Conservation (phyloP, 2,797 vertebrate species). For the Pelochelys cantorii region DNA sequence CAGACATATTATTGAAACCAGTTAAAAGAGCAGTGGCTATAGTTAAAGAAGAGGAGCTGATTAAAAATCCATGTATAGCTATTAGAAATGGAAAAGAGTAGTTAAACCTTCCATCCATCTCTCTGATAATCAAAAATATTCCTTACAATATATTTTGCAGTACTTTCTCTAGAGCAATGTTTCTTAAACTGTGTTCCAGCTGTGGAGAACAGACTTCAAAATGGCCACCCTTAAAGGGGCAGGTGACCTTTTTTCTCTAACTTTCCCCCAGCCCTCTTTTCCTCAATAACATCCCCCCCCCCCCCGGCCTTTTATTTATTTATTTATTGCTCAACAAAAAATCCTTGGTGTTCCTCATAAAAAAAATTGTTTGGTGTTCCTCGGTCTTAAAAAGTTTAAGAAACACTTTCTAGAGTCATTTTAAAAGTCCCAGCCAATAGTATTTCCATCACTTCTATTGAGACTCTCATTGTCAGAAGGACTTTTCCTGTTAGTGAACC, state of each 20-base stretch:
- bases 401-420: background rate
- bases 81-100: background rate
- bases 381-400: no score
- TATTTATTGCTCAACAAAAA: no score
- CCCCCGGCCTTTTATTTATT: no score
- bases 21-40: background rate
- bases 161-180: background rate
- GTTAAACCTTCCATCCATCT: background rate
- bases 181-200: no score
- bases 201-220: no score
- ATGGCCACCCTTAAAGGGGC: no score
- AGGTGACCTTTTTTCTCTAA: no score
- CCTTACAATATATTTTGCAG: background rate
- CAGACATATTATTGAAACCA: background rate
- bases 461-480: background rate
- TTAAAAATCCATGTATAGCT: background rate
- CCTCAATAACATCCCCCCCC: rapidly evolving
- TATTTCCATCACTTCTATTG: background rate
- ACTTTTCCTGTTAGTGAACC: background rate
- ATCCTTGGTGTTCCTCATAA: no score
- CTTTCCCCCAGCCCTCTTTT: no score
- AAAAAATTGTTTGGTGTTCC: no score
- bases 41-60: background rate
- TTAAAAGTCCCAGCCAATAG: background rate
- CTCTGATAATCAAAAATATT: background rate